Percentiles rank a stretch among this genome's conserved stretches.
phyloP scores from a whole-genome alignment of 2,888 invertebrate species.

The Erebia palarica region DNA sequence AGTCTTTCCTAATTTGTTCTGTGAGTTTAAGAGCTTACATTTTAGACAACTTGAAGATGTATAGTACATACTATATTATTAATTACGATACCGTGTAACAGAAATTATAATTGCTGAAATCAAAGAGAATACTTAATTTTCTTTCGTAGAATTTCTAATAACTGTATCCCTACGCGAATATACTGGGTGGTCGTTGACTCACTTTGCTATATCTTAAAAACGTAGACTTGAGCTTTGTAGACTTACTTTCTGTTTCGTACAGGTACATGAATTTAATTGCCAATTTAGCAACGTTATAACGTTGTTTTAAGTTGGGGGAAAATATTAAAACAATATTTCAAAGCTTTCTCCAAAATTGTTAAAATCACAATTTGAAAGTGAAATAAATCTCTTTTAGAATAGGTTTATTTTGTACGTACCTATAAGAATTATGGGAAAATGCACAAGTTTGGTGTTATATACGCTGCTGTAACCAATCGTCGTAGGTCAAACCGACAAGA shows the following conservation, averaged over 20 bases:
- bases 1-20: too few relatives aligned
- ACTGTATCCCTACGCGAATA: constrained; percentile 1
- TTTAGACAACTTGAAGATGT: too few relatives aligned
- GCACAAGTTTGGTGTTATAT: too few relatives aligned
- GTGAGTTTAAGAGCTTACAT: too few relatives aligned
- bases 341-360: not conserved
- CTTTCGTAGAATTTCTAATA: constrained; percentile 5
- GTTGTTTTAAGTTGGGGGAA: not conserved
- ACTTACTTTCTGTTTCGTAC: constrained; percentile 4
- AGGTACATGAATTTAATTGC: constrained; percentile 9
- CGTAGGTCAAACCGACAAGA: too few relatives aligned
- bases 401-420: too few relatives aligned
- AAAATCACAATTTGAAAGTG: not conserved
- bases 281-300: constrained; percentile 9
- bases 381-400: too few relatives aligned
- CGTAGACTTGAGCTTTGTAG: constrained; percentile 10
- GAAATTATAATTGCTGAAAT: not conserved
- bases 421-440: too few relatives aligned
- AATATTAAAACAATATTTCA: not conserved
- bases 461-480: too few relatives aligned
- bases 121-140: constrained; percentile 12
- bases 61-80: not conserved
- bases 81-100: not conserved
- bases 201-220: constrained; percentile 7
- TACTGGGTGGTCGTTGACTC: constrained; percentile 1